These are phyloP conservation scores for Butastur rufipennis DNA, from an alignment of 2,113 vertebrate species.

Conservation along the genomic window DNA sequence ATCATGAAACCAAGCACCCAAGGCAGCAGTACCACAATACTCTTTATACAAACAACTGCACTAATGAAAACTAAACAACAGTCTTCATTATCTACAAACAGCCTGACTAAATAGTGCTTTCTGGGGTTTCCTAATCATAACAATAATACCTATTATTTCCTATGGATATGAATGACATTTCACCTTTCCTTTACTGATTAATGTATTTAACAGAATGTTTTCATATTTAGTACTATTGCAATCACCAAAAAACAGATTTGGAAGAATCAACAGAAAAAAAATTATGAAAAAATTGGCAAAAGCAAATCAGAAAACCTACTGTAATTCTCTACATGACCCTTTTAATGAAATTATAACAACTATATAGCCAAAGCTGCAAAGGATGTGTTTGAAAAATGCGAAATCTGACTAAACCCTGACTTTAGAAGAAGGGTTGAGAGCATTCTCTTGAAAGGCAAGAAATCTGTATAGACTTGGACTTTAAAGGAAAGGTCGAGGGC, in stretches of 20 bases:
- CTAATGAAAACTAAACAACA: not conserved
- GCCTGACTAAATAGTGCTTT: not conserved
- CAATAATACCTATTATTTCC: not conserved
- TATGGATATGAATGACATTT: not conserved
- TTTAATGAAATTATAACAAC: not conserved
- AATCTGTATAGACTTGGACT: not conserved
- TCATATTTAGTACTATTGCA: not conserved
- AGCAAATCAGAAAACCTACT: not conserved
- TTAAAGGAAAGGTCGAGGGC: not conserved
- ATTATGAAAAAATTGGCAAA: not conserved
- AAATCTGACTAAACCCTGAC: not conserved
- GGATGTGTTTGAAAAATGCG: not conserved
- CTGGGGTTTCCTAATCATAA: not conserved
- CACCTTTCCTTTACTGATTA: not conserved
- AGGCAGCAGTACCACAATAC: not conserved
- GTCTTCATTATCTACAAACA: not conserved
- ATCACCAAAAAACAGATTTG: not conserved
- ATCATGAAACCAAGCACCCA: not conserved
- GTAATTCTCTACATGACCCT: not conserved
- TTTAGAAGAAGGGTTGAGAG: not conserved
- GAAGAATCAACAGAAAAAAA: not conserved
- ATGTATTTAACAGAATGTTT: not conserved
- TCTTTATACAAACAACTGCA: not conserved
- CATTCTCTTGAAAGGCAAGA: not conserved
- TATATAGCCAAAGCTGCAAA: not conserved